Evolutionary conservation across 2,797 vertebrate genomes (phyloP).

Genomic region (Hoplostethus atlanticus): DNA sequence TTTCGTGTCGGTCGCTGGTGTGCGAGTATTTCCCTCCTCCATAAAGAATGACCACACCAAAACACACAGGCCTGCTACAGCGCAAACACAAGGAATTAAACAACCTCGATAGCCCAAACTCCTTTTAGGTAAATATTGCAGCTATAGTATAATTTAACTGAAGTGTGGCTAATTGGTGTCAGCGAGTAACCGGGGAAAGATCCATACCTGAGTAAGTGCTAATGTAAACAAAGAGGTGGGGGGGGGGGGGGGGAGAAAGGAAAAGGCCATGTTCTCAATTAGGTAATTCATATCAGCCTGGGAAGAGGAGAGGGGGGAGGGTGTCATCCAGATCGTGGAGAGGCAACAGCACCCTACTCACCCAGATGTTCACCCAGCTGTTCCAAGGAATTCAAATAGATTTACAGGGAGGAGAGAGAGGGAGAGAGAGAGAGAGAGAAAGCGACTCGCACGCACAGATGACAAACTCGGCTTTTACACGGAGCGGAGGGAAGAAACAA

Average conservation of each 20-base stretch:
- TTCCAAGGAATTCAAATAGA: constrained; percentile 58
- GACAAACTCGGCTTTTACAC: constrained; percentile 36
- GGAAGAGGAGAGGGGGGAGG: constrained; percentile 23
- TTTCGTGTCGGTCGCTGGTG: not conserved
- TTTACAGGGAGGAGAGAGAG: constrained; percentile 49
- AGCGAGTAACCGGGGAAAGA: constrained; percentile 4
- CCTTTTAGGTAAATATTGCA: constrained; percentile 5
- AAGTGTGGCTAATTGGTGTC: constrained; percentile 7
- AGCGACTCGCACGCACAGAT: constrained; percentile 4
- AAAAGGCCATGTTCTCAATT: constrained; percentile 51
- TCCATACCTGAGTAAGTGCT: not conserved
- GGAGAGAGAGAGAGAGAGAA: not conserved
- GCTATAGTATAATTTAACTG: not conserved
- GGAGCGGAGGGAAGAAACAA: constrained; percentile 11
- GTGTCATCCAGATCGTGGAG: constrained; percentile 33
- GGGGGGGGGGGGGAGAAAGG: not conserved
- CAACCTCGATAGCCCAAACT: not conserved
- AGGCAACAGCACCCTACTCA: constrained; percentile 51
- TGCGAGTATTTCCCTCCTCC: not conserved
- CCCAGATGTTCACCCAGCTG: constrained; percentile 79
- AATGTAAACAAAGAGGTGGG: constrained; percentile 24
- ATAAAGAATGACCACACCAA: constrained; percentile 10
- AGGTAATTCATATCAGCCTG: constrained; percentile 45
- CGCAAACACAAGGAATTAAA: constrained; percentile 1
- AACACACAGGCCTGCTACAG: not conserved